phyloP scores from a whole-genome alignment of 2,113 vertebrate species.

The Eupsittula cactorum region DNA sequence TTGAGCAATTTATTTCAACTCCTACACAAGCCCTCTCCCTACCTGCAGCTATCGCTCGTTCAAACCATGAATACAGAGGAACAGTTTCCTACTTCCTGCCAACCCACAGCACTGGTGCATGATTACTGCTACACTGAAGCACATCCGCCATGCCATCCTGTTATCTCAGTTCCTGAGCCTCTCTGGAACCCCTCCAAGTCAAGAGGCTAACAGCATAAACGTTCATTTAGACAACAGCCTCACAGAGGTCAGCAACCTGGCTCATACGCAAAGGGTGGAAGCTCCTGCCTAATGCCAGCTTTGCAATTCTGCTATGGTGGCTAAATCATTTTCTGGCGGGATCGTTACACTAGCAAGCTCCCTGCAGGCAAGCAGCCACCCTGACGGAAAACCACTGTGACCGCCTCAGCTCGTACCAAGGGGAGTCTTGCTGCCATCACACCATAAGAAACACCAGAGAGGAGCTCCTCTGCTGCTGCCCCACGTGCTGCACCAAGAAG shows the following conservation, averaged over 20 bases:
- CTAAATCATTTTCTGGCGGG: background rate
- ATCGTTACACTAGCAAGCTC: accelerated
- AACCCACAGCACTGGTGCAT: accelerated
- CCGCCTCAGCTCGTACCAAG: accelerated
- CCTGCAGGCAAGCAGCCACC: background rate
- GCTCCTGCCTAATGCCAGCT: accelerated
- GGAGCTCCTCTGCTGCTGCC: background rate
- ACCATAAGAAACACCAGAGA: accelerated
- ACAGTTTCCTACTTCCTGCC: background rate
- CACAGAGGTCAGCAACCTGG: background rate
- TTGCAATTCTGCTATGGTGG: background rate
- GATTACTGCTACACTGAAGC: background rate
- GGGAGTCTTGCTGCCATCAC: background rate
- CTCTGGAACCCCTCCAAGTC: background rate
- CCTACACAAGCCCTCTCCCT: no score
- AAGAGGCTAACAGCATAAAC: background rate
- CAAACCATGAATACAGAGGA: background rate
- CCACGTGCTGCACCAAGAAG: accelerated
- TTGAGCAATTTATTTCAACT: background rate
- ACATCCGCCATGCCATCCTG: background rate
- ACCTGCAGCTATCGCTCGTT: background rate
- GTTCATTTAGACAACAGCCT: background rate
- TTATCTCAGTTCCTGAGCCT: background rate
- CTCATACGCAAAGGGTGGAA: accelerated
- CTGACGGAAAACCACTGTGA: background rate